Conservation (phyloP, 2,888 invertebrate genomes). For the Drosophila algonquin region DNA sequence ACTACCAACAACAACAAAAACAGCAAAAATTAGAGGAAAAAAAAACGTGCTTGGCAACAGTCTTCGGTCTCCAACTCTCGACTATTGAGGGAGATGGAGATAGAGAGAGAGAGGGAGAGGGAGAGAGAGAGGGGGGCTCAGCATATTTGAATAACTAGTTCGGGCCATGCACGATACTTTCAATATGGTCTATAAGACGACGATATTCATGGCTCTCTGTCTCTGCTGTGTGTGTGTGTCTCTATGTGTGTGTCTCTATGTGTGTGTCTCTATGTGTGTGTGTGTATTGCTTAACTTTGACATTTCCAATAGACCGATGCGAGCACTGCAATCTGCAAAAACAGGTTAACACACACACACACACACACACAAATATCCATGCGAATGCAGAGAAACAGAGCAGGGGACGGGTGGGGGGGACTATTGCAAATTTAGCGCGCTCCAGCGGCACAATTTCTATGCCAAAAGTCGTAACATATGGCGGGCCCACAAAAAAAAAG, state of each 20-base stretch:
- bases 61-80: slow-evolving; percentile 4
- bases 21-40: slow-evolving; percentile 15
- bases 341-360: slow-evolving; percentile 68
- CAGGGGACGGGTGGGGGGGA: neutral
- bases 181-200: slow-evolving; percentile 68
- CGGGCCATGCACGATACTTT: slow-evolving; percentile 71
- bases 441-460: slow-evolving; percentile 64
- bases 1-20: slow-evolving; percentile 17
- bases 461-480: slow-evolving; percentile 69
- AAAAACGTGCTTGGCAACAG: slow-evolving; percentile 80
- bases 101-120: no score
- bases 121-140: slow-evolving; percentile 9
- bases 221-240: slow-evolving; percentile 1
- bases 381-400: slow-evolving; percentile 54
- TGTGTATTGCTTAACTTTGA: slow-evolving; percentile 73
- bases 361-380: slow-evolving; percentile 37
- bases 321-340: slow-evolving; percentile 69
- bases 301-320: slow-evolving; percentile 67
- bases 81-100: slow-evolving; percentile 32
- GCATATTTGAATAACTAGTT: slow-evolving; percentile 79
- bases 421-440: slow-evolving; percentile 61
- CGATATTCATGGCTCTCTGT: slow-evolving; percentile 19
- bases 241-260: neutral
- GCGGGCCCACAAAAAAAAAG: slow-evolving; percentile 48
- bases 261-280: slow-evolving; percentile 1